phyloP scores from a whole-genome alignment of 2,113 vertebrate genomes.

The Xyrauchen texanus region DNA sequence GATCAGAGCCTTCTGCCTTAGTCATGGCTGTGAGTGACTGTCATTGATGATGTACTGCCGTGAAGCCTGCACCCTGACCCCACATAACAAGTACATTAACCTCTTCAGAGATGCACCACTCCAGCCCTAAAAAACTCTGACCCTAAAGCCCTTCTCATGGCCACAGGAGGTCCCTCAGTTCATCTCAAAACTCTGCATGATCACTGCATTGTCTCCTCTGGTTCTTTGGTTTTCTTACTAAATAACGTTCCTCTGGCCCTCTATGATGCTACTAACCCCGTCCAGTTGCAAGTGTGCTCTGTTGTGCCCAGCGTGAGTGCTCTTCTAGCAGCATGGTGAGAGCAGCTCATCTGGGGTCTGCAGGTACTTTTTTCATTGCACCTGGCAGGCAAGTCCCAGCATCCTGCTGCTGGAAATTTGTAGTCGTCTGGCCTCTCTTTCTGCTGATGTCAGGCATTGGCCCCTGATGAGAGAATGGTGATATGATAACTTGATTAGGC shows the following conservation, averaged over 20 bases:
- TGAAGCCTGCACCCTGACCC: slow-evolving; percentile 68
- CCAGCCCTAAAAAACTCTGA: slow-evolving; percentile 70
- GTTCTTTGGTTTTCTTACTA: slow-evolving; percentile 60
- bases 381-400: slow-evolving; percentile 67
- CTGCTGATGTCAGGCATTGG: slow-evolving; percentile 73
- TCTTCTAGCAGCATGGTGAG: slow-evolving; percentile 63
- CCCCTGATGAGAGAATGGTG: slow-evolving; percentile 76
- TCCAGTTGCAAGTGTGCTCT: slow-evolving; percentile 47
- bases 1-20: slow-evolving; percentile 50
- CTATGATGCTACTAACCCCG: slow-evolving; percentile 5
- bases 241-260: slow-evolving; percentile 60
- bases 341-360: slow-evolving; percentile 68
- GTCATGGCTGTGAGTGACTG: slow-evolving; percentile 61
- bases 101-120: slow-evolving; percentile 60
- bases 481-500: slow-evolving; percentile 91
- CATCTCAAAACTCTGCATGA: slow-evolving; percentile 57
- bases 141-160: slow-evolving; percentile 60
- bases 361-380: slow-evolving; percentile 78
- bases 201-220: slow-evolving; percentile 62
- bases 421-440: slow-evolving; percentile 78
- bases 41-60: slow-evolving; percentile 65
- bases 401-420: slow-evolving; percentile 91
- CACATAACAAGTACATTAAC: slow-evolving; percentile 75
- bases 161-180: slow-evolving; percentile 67
- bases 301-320: slow-evolving; percentile 60